Percentiles rank a stretch among this genome's conserved stretches.
phyloP scores from a whole-genome alignment of 2,113 vertebrate genomes.

The Antigone vipio region DNA sequence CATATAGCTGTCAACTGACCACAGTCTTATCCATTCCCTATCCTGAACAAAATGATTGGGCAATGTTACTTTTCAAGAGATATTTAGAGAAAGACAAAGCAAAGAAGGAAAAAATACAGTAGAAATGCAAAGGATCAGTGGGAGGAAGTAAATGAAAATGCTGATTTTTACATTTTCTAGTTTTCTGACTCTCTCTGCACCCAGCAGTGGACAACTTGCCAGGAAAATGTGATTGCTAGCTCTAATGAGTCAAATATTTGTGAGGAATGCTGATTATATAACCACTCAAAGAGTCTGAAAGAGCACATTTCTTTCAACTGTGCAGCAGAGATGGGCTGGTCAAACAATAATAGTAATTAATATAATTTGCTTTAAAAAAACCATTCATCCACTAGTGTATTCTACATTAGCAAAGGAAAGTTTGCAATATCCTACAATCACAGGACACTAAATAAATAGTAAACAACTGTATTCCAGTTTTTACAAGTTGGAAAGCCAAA shows the following conservation, averaged over 20 bases:
- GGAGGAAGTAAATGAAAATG: background rate
- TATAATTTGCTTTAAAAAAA: background rate
- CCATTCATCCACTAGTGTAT: background rate
- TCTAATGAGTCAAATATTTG: constrained; percentile 42
- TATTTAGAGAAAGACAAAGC: background rate
- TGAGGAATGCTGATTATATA: constrained; percentile 21
- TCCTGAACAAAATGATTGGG: background rate
- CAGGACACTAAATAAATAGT: background rate
- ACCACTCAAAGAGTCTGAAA: background rate
- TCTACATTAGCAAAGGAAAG: background rate
- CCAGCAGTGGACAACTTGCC: background rate
- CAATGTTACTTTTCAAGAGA: background rate
- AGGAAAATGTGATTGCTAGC: constrained; percentile 34
- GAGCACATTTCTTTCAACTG: background rate
- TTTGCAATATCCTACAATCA: background rate
- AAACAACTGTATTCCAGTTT: background rate
- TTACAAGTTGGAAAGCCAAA: background rate
- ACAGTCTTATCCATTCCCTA: background rate
- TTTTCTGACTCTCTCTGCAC: constrained; percentile 8
- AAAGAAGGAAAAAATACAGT: background rate
- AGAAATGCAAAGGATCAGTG: background rate
- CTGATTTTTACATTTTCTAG: constrained; percentile 22
- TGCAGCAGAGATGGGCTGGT: background rate
- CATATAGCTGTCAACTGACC: background rate
- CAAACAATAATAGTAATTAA: constrained; percentile 18